phyloP scores from a whole-genome alignment of 1,140 invertebrate genomes.

The Drosophila prosaltans region DNA sequence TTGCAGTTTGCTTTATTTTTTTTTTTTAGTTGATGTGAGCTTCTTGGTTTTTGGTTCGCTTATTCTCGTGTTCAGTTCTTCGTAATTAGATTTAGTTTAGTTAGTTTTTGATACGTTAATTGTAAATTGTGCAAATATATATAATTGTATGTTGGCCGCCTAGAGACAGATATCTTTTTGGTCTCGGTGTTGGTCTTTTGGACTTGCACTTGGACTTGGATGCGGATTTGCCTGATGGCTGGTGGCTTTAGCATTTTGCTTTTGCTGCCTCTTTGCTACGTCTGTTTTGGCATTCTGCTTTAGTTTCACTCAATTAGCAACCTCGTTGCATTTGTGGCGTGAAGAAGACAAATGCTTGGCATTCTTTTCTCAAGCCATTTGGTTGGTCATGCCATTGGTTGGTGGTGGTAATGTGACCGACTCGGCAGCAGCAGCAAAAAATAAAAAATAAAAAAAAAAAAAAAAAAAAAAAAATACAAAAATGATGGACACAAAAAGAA shows the following conservation, averaged over 20 bases:
- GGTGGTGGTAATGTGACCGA: constrained; percentile 51
- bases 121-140: constrained; percentile 75
- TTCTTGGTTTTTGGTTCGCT: constrained; percentile 25
- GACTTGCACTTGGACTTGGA: constrained; percentile 19
- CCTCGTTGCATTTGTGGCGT: constrained; percentile 59
- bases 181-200: constrained; percentile 8
- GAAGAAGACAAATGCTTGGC: constrained; percentile 76
- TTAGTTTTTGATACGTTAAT: constrained; percentile 80
- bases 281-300: constrained; percentile 56
- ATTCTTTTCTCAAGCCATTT: constrained; percentile 80
- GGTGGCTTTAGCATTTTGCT: constrained; percentile 24
- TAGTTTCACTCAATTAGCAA: constrained; percentile 75
- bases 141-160: constrained; percentile 62
- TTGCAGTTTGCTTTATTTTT: not conserved
- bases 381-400: constrained; percentile 70
- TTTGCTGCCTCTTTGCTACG: constrained; percentile 27
- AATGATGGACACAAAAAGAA: too few relatives aligned
- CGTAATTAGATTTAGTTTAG: constrained; percentile 78
- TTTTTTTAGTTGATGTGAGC: not conserved
- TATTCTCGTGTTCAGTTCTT: constrained; percentile 16
- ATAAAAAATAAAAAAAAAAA: not conserved
- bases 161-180: constrained; percentile 24
- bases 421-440: constrained; percentile 14
- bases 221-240: constrained; percentile 60
- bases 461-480: too few relatives aligned